These are phyloP conservation scores for Pristionchus mayeri DNA, from an alignment of 2,888 invertebrate genomes.

Conservation along the genomic window DNA sequence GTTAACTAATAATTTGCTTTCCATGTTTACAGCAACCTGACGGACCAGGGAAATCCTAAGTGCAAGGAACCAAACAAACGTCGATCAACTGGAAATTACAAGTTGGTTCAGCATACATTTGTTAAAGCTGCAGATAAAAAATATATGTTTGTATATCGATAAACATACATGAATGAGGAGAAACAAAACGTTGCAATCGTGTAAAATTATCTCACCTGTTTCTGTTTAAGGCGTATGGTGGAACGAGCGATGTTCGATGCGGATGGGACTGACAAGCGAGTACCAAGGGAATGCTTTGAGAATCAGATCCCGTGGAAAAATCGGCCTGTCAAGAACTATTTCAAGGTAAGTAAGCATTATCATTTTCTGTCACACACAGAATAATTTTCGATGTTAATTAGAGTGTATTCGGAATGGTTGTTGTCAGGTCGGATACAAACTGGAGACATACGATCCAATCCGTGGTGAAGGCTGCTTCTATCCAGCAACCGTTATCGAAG, in stretches of 20 bases:
- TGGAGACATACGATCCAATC: constrained; percentile 44
- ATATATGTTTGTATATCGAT: no score
- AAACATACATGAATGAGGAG: no score
- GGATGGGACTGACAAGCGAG: constrained; percentile 41
- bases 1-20: not conserved
- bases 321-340: not conserved
- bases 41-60: constrained; percentile 2
- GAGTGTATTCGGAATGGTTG: not conserved
- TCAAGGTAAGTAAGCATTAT: not conserved
- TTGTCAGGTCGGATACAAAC: constrained; percentile 18
- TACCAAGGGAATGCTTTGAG: not conserved
- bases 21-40: not conserved
- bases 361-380: no score
- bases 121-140: no score
- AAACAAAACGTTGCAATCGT: no score
- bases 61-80: constrained; percentile 21
- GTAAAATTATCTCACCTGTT: no score
- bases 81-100: constrained; percentile 9
- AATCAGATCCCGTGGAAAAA: not conserved
- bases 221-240: not conserved
- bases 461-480: constrained; percentile 27
- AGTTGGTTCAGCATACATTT: no score
- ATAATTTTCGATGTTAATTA: no score
- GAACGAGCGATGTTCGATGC: not conserved
- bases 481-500: constrained; percentile 21